Base-by-base conservation (phyloP, 2,888 invertebrate genomes). In the Odontocolon sp. region DNA sequence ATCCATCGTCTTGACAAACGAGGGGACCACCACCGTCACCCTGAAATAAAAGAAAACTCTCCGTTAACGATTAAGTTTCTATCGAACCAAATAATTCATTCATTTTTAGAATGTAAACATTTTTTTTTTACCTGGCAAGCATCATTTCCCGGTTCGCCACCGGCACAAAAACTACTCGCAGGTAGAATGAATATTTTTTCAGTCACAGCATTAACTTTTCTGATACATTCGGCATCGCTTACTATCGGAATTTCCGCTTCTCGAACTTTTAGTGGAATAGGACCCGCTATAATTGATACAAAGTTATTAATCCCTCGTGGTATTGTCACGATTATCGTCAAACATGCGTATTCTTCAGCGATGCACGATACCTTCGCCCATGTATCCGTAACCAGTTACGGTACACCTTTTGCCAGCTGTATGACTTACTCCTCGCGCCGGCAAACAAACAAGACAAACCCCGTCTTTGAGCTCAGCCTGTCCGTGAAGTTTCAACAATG, bases 21-120 rank as follows among this genome's bases (percentile, higher is more conserved):
- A 97, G 91, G 0, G 98, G 98, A 23, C 98, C 98, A 38, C 98
- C 98, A 45, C 98, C 98, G 88, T 98, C 98, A 31, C 98, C 98
- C 95, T 96, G 88, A 1, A 88, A 45, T 6, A 21, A n/a, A 36
- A 16, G 6, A 28, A 5, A 36, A 26, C 26, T 11, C 3, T 33
- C 5, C 8, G 16, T 47, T 0, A 21, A 33, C 3, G 9, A 45
- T 26, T 18, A 57, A 42, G 38, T 21, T 16, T 8, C 23, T n/a
- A 18, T 3, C 2, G 3, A 42, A 5, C 18, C 26, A 40, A 54
- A 28, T 14, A 47, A 52, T 9, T 54, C 6, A 59, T 14, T 66
- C 18, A n/a, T 57, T 40, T 72, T 40, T 52, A 28, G 67, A 47
- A 50, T 47, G 42, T 59, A 31, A 52, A 56, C 54, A 33, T 11